Base-by-base conservation (phyloP, 2,797 vertebrate genomes). In the Moxostoma hubbsi region DNA sequence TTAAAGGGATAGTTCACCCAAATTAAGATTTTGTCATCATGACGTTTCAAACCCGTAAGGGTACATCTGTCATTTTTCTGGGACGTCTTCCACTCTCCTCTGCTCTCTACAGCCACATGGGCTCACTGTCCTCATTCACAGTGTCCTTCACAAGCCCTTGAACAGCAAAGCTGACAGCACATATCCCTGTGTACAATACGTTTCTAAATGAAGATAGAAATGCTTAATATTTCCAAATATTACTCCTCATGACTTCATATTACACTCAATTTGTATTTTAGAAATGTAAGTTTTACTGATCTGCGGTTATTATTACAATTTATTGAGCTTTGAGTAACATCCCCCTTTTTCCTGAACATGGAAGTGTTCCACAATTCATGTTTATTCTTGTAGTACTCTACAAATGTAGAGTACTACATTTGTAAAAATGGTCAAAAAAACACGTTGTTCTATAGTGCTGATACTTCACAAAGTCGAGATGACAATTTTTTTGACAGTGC, bases 141-240 rank as follows among this genome's bases (percentile, higher is more conserved):
- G 36, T 79, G 89, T 87, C 92, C 90, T 93, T 93, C 82, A 64
- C 58, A 18, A 83, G 89, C 88, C 91, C 90, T 92, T 90, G 73
- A 84, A 77, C 75, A 36, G 18, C 68, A 71, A 13, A 61, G 55
- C 58, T 18, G 46, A 68, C 64, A 59, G 50, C 62, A 55, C 47
- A 43, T 45, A 74, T 16, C 53, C 49, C 12, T 15, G 50, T 9
- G 13, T 53, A 68, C 67, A 65, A 82, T 62, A 62, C 9, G 1
- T 36, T 53, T 11, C 16, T 59, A 49, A 53, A 61, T 70, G 70
- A 70, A 82, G 65, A 79, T 5, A 18, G 47, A 74, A 50, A 15
- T 50, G 51, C 18, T 59, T 66, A 50, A 65, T 68, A 16, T 13
- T 12, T 24, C 7, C 53, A 45, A 59, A 67, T 59, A 73, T 18